Conservation (phyloP, 2,888 invertebrate genomes). For the Molanna angustata region DNA sequence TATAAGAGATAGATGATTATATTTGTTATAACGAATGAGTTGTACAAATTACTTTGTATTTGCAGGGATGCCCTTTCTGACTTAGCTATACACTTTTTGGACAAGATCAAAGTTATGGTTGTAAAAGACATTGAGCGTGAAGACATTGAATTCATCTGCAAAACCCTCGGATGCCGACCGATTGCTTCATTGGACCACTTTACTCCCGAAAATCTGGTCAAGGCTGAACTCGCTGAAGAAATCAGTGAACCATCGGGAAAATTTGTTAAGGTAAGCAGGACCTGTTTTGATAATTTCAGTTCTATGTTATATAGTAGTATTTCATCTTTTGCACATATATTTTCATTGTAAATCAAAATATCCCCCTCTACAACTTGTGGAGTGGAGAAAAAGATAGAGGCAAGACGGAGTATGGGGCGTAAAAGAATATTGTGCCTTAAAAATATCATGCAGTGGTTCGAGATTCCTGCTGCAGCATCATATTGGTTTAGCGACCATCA, state of each 20-base stretch:
- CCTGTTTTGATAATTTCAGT: background rate
- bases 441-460: no score
- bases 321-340: background rate
- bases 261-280: constrained; percentile 74
- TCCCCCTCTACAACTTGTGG: no score
- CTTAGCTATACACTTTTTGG: constrained; percentile 94
- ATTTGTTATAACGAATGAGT: no score
- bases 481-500: no score
- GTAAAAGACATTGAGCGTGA: constrained; percentile 97
- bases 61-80: constrained; percentile 95
- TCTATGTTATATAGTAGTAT: background rate
- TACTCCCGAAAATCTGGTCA: constrained; percentile 84
- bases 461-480: no score
- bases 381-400: no score
- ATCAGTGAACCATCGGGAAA: constrained; percentile 83
- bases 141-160: constrained; percentile 97
- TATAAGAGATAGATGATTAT: no score
- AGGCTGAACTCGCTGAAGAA: constrained; percentile 94
- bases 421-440: no score
- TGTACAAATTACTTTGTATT: no score
- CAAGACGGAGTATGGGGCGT: no score
- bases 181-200: constrained; percentile 99
- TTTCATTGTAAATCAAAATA: background rate
- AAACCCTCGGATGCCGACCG: constrained; percentile 89
- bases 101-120: constrained; percentile 98